These are phyloP conservation scores for Eudyptes chrysolophus DNA, from an alignment of 2,113 vertebrate genomes.

Conservation along the genomic window DNA sequence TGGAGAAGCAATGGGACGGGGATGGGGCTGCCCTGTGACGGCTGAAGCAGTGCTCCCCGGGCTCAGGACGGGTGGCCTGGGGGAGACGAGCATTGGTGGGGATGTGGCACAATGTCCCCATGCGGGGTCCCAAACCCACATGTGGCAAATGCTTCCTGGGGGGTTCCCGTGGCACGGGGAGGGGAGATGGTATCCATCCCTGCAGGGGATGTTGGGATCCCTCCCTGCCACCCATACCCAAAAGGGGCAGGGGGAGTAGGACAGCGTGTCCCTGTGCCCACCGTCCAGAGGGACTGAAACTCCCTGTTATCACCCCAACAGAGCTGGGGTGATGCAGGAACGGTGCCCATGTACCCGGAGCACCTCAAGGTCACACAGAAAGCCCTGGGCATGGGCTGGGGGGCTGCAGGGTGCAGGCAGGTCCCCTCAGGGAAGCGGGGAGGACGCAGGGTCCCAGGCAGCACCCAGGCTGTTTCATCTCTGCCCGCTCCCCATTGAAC, in stretches of 20 bases:
- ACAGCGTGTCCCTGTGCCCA: background rate
- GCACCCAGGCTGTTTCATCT: background rate
- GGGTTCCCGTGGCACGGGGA: background rate
- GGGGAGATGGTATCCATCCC: rapidly evolving
- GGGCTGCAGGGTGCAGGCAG: background rate
- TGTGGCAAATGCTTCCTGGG: rapidly evolving
- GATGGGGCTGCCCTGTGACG: background rate
- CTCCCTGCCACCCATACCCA: rapidly evolving
- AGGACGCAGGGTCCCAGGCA: background rate
- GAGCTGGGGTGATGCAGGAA: background rate
- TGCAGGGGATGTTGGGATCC: background rate
- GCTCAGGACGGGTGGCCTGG: background rate
- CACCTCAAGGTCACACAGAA: background rate
- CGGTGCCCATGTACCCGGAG: background rate
- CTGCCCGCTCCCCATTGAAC: background rate
- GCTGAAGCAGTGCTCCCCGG: rapidly evolving
- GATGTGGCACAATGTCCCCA: rapidly evolving
- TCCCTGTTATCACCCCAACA: background rate
- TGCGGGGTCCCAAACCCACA: rapidly evolving
- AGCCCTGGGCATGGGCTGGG: background rate
- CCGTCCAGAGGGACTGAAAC: background rate
- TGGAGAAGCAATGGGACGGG: rapidly evolving
- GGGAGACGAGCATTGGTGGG: rapidly evolving
- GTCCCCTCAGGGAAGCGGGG: rapidly evolving
- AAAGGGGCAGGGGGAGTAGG: background rate